A percentile compares a stretch with the other conserved stretches of the same genome.
phyloP scores from a whole-genome alignment of 2,797 vertebrate species.

The Bufotes viridis region DNA sequence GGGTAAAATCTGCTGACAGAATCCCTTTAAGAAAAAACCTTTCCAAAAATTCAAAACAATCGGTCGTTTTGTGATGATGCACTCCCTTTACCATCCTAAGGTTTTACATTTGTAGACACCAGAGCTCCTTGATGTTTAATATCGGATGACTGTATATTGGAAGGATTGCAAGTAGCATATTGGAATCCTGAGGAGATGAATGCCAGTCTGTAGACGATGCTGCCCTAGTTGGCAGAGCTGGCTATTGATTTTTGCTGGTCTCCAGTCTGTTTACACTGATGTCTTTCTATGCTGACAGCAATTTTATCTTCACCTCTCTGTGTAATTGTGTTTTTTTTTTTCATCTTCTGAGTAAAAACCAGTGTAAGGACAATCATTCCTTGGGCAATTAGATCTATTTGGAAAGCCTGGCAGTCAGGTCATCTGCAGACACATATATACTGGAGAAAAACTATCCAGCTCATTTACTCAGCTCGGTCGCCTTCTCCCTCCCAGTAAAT shows the following conservation, averaged over 20 bases:
- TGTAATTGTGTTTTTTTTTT: constrained; percentile 30
- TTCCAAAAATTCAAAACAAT: no score
- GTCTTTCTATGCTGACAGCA: constrained; percentile 43
- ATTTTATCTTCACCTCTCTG: constrained; percentile 30
- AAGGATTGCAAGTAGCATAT: background rate
- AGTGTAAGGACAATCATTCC: constrained; percentile 12
- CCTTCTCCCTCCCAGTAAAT: background rate
- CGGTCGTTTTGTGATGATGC: no score
- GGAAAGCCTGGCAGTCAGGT: background rate
- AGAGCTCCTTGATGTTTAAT: no score
- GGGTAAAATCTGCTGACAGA: no score
- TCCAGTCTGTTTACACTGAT: constrained; percentile 24
- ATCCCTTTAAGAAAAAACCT: no score
- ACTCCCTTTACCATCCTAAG: no score
- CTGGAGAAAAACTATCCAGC: background rate
- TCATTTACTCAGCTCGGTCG: background rate
- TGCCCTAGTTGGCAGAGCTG: constrained; percentile 28
- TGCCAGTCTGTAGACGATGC: background rate
- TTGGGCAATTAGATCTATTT: constrained; percentile 23
- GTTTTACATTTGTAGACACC: no score
- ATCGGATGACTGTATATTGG: background rate
- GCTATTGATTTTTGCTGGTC: constrained; percentile 35
- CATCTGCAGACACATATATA: background rate
- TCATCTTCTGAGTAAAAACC: constrained; percentile 28
- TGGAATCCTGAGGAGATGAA: background rate